Base-by-base conservation (phyloP, 1,140 invertebrate genomes). In the Pollicipes pollicipes region DNA sequence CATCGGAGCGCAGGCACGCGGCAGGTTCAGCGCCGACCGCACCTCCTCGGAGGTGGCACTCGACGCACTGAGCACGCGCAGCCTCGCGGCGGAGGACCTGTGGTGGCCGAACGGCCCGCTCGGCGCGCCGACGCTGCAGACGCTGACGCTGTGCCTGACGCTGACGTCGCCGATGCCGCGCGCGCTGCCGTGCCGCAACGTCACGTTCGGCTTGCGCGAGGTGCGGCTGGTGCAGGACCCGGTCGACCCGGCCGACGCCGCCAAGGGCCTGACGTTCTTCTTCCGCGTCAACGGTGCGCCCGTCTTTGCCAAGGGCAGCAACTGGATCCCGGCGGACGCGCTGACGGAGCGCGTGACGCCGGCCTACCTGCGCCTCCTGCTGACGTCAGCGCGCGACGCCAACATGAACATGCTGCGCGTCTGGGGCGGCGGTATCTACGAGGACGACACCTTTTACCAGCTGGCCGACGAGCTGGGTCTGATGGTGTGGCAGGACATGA, bases 351-450 rank as follows among this genome's bases (percentile, higher is more conserved):
- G 81, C 32, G 83, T 87, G 3, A 83, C 83, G 6, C 77, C 85
- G 63, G 75, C 76, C 67, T 77, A 85, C 70, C 76, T 77, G 68
- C 74, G 73, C 68, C n/a, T 76, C 71, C 79, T 97, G 1, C 77
- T 99, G 3, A 74, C 80, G 32, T 88, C 91, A 0, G 87, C 88
- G 0, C 86, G 85, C 73, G 84, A 89, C 58, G 86, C 88, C 0
- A 84, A 98, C 76, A 95, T 96, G 88, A 95, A 97, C 77, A 92
- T 94, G 86, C 78, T 99, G 0, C 82, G 97, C 27, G 90, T 99
- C 0, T 99, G 97, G 97, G 97, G 97, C 29, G 97, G 97, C 58
- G 97, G 97, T 67, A 81, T 94, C 0, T 99, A 98, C 77, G 95
- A 98, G 78, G 87, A 86, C 0, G 92, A 98, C 73, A 83, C 86